Percentiles rank a stretch among this genome's conserved stretches.
Conservation (phyloP, 2,888 invertebrate species). For the Calephelis perditalis region DNA sequence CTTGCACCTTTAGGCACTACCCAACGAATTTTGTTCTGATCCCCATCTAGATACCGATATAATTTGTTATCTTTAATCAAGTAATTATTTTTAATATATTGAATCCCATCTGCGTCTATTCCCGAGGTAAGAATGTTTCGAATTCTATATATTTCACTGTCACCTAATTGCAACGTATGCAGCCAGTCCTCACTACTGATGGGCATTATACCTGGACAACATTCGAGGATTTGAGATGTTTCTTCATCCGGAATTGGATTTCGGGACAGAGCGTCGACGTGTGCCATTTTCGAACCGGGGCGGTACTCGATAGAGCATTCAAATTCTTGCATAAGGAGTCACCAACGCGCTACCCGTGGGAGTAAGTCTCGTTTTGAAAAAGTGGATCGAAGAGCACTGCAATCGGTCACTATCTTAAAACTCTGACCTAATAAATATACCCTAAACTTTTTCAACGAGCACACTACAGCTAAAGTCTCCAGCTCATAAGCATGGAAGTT, state of each 20-base stretch:
- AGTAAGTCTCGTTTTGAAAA: too few relatives aligned
- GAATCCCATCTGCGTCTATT: slow-evolving; percentile 12
- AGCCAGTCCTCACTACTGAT: slow-evolving; percentile 17
- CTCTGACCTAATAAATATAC: slow-evolving; percentile 11
- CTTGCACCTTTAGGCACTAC: slow-evolving; percentile 27
- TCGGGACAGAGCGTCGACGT: not conserved
- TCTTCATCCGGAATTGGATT: not conserved
- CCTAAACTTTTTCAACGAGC: slow-evolving; percentile 15
- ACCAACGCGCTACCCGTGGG: too few relatives aligned
- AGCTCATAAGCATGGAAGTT: slow-evolving; percentile 20
- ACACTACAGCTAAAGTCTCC: slow-evolving; percentile 15
- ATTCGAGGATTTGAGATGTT: not conserved
- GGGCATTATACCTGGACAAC: not conserved
- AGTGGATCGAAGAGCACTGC: too few relatives aligned
- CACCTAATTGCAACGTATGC: slow-evolving; percentile 11
- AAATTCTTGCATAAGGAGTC: not conserved
- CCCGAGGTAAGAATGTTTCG: slow-evolving; percentile 18
- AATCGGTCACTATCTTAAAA: not conserved
- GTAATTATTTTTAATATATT: slow-evolving; percentile 28
- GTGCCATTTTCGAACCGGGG: not conserved
- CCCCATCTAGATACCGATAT: slow-evolving; percentile 19
- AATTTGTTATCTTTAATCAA: slow-evolving; percentile 25
- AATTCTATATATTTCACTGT: slow-evolving; percentile 23
- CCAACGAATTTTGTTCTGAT: slow-evolving; percentile 23
- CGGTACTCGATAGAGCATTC: not conserved